Evolutionary conservation across 1,140 invertebrate species (phyloP).

Genomic region (Samia ricini): DNA sequence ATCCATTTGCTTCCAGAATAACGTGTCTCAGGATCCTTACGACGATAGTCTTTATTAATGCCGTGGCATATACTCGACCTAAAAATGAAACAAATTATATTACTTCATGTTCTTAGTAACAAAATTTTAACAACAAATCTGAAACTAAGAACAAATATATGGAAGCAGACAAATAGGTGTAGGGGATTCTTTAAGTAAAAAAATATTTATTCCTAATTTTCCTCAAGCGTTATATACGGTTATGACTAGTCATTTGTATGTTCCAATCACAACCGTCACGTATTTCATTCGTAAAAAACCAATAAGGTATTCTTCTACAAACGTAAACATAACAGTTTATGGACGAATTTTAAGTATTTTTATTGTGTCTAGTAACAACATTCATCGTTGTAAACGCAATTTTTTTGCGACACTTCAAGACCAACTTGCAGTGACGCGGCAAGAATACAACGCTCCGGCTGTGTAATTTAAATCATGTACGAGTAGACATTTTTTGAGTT

Average conservation of each 20-base stretch:
- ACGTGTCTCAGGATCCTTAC: constrained; percentile 40
- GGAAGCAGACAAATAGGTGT: too few species aligned
- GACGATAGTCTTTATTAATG: constrained; percentile 44
- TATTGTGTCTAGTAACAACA: too few species aligned
- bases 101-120: background rate
- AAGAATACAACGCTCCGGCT: too few species aligned
- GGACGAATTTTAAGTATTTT: too few species aligned
- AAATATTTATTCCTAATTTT: background rate
- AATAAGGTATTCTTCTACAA: background rate
- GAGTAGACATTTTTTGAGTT: too few species aligned
- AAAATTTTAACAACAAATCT: too few species aligned
- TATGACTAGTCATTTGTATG: background rate
- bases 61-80: constrained; percentile 55
- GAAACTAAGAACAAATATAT: too few species aligned
- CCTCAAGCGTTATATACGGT: background rate
- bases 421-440: too few species aligned
- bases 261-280: background rate
- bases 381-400: too few species aligned
- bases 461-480: too few species aligned
- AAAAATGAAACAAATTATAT: background rate
- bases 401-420: too few species aligned
- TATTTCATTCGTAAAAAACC: background rate
- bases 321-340: background rate
- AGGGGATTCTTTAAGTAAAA: too few species aligned
- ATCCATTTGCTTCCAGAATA: constrained; percentile 36